Evolutionary conservation across 2,888 invertebrate species (phyloP).

Genomic region (Melanotus villosus): DNA sequence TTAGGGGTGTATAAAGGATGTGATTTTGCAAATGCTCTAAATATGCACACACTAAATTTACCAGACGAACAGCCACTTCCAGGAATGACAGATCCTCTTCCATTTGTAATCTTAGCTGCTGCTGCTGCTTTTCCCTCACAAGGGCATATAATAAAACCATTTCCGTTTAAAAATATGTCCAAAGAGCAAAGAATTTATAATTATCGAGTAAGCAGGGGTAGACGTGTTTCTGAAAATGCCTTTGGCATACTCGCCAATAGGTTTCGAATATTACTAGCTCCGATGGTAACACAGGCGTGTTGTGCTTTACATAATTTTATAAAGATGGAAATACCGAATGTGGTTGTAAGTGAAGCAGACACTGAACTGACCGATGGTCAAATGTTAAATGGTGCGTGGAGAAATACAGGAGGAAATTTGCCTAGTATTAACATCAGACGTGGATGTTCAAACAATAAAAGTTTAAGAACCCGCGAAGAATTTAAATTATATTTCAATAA

Average conservation of each 20-base stretch:
- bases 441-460: constrained; percentile 8
- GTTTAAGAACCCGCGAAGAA: constrained; percentile 7
- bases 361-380: constrained; percentile 2
- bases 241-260: constrained; percentile 47
- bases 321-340: background rate
- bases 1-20: constrained; percentile 45
- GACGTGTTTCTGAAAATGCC: too few relatives aligned
- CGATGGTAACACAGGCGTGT: background rate
- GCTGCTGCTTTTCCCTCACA: constrained; percentile 52
- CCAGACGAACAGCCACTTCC: constrained; percentile 46
- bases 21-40: background rate
- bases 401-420: background rate
- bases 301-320: background rate
- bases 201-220: constrained; percentile 52
- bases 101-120: constrained; percentile 50
- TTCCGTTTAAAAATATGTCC: constrained; percentile 51
- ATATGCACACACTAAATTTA: constrained; percentile 19
- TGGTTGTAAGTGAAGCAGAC: constrained; percentile 7
- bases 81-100: constrained; percentile 25
- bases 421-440: background rate
- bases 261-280: constrained; percentile 42
- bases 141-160: constrained; percentile 51
- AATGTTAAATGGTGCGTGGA: constrained; percentile 1
- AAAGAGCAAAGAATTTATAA: constrained; percentile 56
- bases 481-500: constrained; percentile 11